These are phyloP conservation scores for Melanogrammus aeglefinus DNA, from an alignment of 2,797 vertebrate species.

Conservation along the genomic window DNA sequence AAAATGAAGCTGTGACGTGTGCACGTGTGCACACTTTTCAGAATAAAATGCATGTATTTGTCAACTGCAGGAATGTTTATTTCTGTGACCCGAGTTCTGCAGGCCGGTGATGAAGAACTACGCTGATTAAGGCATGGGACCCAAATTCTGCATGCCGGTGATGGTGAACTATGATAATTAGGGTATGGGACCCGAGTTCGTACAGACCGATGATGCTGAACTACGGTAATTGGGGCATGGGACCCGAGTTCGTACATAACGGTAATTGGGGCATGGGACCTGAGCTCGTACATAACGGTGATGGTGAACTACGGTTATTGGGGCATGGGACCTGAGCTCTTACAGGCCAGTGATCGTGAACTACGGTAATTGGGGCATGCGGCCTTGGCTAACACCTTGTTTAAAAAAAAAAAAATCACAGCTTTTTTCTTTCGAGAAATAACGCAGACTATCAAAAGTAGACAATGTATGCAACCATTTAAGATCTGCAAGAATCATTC, in stretches of 20 bases:
- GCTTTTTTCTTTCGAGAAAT: constrained; percentile 49
- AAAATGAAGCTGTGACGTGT: background rate
- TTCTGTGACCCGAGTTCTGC: background rate
- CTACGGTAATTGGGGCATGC: constrained; percentile 63
- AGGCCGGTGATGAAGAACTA: too few species aligned
- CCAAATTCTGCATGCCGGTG: too few species aligned
- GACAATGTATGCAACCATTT: constrained; percentile 27
- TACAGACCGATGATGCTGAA: constrained; percentile 34
- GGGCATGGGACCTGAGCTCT: constrained; percentile 1
- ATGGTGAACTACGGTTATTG: too few species aligned
- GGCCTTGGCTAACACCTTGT: constrained; percentile 64
- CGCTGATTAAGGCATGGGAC: too few species aligned
- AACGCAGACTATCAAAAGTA: constrained; percentile 51
- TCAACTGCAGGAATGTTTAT: background rate
- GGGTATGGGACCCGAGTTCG: background rate
- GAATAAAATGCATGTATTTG: constrained; percentile 3
- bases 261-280: too few species aligned
- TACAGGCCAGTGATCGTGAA: constrained; percentile 34
- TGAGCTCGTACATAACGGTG: too few species aligned
- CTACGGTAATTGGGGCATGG: constrained; percentile 62
- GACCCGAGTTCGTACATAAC: constrained; percentile 43
- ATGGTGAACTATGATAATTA: too few species aligned
- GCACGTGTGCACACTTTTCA: background rate
- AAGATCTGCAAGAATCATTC: constrained; percentile 1
- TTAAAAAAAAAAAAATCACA: constrained; percentile 35